These are phyloP conservation scores for Clarias macrocephalus DNA, from an alignment of 2,113 vertebrate genomes.

Conservation along the genomic window DNA sequence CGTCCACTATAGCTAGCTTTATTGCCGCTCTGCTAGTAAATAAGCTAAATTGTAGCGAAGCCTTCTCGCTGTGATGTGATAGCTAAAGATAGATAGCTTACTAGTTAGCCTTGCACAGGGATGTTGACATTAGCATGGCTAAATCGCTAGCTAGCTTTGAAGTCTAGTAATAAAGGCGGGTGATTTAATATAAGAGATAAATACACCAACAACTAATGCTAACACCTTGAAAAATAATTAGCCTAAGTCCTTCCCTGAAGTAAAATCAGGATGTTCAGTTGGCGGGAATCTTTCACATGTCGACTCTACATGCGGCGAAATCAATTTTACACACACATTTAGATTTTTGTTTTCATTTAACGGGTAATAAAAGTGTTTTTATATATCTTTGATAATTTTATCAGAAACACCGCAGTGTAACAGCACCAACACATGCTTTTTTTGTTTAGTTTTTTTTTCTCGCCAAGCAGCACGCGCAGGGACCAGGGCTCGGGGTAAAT, in stretches of 20 bases:
- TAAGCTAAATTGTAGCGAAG: background rate
- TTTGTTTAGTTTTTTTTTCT: background rate
- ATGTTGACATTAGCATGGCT: background rate
- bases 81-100: background rate
- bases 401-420: background rate
- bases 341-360: background rate
- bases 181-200: background rate
- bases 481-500: constrained; percentile 69
- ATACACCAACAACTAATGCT: background rate
- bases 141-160: background rate
- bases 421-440: background rate
- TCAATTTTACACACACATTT: background rate
- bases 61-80: background rate
- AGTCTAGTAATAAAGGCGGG: background rate
- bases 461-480: background rate
- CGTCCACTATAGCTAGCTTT: background rate
- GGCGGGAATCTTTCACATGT: background rate
- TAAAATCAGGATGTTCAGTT: background rate
- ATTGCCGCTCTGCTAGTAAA: background rate
- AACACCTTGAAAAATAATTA: background rate
- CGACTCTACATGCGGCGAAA: background rate
- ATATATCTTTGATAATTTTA: background rate
- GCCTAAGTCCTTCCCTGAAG: background rate
- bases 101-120: background rate
- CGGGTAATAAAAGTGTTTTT: background rate